Evolutionary conservation across 2,113 vertebrate species (phyloP), one percentile per base, ranked within the genome.

Genomic region (Zonotrichia leucophrys): DNA sequence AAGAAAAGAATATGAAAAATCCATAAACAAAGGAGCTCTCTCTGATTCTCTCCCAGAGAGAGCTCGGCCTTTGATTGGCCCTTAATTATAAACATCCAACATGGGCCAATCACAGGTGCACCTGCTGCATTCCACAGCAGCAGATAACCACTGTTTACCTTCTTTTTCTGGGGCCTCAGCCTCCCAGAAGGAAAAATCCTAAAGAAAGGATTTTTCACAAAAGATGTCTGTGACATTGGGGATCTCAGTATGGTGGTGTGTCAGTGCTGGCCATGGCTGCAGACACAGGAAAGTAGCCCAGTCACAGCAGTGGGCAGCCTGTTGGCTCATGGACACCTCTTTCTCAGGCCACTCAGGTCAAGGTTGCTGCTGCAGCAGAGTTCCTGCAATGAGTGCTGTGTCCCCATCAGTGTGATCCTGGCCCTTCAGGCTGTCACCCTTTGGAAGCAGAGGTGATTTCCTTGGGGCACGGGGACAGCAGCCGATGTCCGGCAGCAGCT

Each of bases 401-500:
- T 90, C 42, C 21, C n/a, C 31, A 1, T 37, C 8, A 3, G 10
- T 11, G 53, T 41, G 49, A n/a, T 33, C 33, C 1, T 0, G 1
- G 13, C 19, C 47, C 47, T 66, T 56, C 41, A 56, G 66, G 55
- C n/a, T 52, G 50, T 78, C 3, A 0, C 18, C 12, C 5, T 49
- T 13, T 10, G 59, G 76, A 66, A 76, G 47, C 39, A 18, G 84
- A 35, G 39, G 22, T 11, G 5, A 22, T 66, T 41, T 73, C 68
- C 59, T 33, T 39, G 63, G 0, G 0, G 59, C 68, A 12, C 21
- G 8, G 73, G n/a, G 63, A 33, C 62, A 62, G 46, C 20, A 10
- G 46, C 31, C 0, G 1, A 5, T 44, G 53, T 27, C 31, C 0
- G 0, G n/a, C 50, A 35, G 0, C 42, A 17, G 52, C 60, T 49